Evolutionary conservation across 2,888 invertebrate species (phyloP), one percentile per base, ranked within the genome.

Genomic region (Exocentrus adspersus): DNA sequence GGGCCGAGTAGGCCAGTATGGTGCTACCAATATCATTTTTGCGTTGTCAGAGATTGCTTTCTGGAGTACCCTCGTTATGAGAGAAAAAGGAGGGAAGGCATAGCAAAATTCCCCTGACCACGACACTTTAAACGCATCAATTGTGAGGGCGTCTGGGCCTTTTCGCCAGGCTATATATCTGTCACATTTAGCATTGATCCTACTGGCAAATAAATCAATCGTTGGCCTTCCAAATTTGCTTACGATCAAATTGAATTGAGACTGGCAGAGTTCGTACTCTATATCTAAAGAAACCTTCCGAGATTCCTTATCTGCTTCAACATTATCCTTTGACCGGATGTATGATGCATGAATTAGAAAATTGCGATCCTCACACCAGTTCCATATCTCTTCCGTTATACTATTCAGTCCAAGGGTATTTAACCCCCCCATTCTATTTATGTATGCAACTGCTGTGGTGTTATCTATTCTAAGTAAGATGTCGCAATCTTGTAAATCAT

Each of bases 1-100:
- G n/a, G 19, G 1, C 20, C 20, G 45, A 10, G 45, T 45, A 75
- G 9, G 30, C 30, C 30, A 30, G n/a, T 30, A 30, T 30, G 30
- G 30, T 9, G 75, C 74, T 6, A 77, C 72, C 6, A 77, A 41
- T 14, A 77, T 72, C 4, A 73, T 74, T 17, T 41, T 52, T 7
- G 77, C 71, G 48, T 63, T 68, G 20, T 78, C 75, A 1, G 50
- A 19, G 5, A 60, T 64, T 37, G 78, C 75, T 62, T 78, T 77
- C 50, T 65, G 58, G 7, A 78, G 32, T 45, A 45, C 19, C 20
- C 20, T 45, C 9, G 20, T n/a, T 20, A 28, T 24, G 2, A 20
- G 46, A n/a, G 3, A 64, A 59, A 77, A 77, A 2, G 75, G 19
- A 9, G 37, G 37, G 30, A 52, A 52, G n/a, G 19, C 51, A 12